Evolutionary conservation across 2,888 invertebrate genomes (phyloP), one percentile per base, ranked within the genome.

Genomic region (Macrosiphum euphorbiae): DNA sequence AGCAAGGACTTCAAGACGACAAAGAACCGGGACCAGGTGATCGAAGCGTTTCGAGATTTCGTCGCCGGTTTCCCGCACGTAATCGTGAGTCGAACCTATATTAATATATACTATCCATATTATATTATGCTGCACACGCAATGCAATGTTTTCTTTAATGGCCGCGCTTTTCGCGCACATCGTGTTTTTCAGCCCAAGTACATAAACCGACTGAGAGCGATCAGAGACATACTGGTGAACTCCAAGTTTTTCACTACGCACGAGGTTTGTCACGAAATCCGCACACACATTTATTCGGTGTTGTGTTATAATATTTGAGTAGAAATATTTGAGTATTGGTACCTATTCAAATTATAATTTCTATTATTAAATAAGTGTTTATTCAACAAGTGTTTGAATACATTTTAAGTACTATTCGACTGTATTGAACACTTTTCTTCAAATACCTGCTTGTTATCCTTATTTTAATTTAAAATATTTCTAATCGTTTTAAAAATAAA

Each of bases 1-100:
- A 98, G 98, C 95, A 99, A 98, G 97, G 99, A 99, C 96, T 99
- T 99, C 96, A 99, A 99, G 96, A 99, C 98, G 28, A 99, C 98
- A 47, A 98, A 98, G 96, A 97, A 98, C 84, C 97, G 97, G 95
- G 98, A 98, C 94, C 96, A 97, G 96, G 96, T 99, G 88, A 97
- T 97, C 95, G 97, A 97, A 95, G 98, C 98, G 28, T 97, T 99
- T 95, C 97, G 96, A 95, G 97, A 98, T 95, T 99, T 98, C 96
- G 97, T 98, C 0, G 97, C 97, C 95, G 97, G 97, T 95, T 98
- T 98, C 96, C 97, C 97, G 93, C 97, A 97, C 96, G 97, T 98
- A 95, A 96, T 98, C 96, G 98, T 98, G 97, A 97, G 94, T 94
- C 84, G 84, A 92, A 52, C 44, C 16, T 16, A 50, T 35, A 47